Base-by-base conservation (phyloP, 2,888 invertebrate genomes). In the Idaea biselata region DNA sequence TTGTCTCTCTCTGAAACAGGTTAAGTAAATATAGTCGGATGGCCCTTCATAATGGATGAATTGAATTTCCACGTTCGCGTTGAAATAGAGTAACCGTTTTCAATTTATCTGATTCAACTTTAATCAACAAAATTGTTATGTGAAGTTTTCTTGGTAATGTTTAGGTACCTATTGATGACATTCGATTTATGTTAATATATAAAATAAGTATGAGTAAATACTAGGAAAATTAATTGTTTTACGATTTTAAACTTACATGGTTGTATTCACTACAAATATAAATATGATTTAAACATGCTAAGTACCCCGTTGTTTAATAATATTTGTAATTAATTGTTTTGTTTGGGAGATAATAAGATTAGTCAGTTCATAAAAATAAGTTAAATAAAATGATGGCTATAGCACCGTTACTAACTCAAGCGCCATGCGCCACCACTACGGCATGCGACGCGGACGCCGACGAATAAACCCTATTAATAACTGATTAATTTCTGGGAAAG, bases 21-120 rank as follows among this genome's bases (percentile, higher is more conserved):
- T 86, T 88, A 88, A 86, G 83, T 86, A 90, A 91, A 89, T 88
- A 89, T 88, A 89, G 78, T 79, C 73, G 73, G 83, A 85, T 85
- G 80, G 77, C 77, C 75, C 77, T 85, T 82, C 78, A 83, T 82
- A 83, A 81, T 81, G 76, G 79, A 79, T 75, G 74, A 79, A 79
- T 82, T 76, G 71, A 81, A 80, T 83, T 83, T 81, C 77, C 78
- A 74, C 77, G 78, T 84, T 73, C 77, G 73, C 44, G 71, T 73
- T 77, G 80, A 81, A 44, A 85, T 81, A 76, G 79, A 82, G 77
- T 11, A 44, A 44, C 44, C 6, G 2, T 82, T 87, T 81, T 78
- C 80, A 77, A 77, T 83, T 78, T 80, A 81, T 81, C 73, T 76
- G 82, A 79, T 83, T 80, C 81, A 75, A 75, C 84, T 88, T 88